Evolutionary conservation across 2,797 vertebrate genomes (phyloP).

Genomic region (Luscinia luscinia): DNA sequence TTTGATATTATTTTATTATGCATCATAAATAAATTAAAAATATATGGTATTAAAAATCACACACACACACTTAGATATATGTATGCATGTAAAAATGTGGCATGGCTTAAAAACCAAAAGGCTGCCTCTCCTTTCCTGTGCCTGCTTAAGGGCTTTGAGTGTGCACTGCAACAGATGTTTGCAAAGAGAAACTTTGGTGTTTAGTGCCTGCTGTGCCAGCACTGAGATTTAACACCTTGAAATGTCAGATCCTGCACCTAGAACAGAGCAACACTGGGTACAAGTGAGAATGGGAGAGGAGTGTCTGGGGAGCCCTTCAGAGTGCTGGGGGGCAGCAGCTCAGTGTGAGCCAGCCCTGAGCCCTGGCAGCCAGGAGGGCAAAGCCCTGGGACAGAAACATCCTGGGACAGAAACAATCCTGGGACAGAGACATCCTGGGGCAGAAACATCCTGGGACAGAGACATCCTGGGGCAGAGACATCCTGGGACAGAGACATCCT

Average conservation of each 20-base stretch:
- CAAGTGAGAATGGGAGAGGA: not conserved
- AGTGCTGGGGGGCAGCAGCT: not conserved
- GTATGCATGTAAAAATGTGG: not conserved
- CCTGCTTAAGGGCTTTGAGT: not conserved
- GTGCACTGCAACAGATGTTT: not conserved
- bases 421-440: too few species aligned
- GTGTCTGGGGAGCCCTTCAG: not conserved
- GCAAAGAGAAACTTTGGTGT: not conserved
- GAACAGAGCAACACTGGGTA: rapidly evolving
- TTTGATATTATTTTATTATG: not conserved
- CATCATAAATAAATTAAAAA: not conserved
- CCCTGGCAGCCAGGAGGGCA: not conserved
- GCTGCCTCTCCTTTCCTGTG: not conserved
- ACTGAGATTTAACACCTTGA: not conserved
- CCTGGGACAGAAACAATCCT: too few species aligned
- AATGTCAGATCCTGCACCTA: not conserved
- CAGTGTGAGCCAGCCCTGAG: not conserved
- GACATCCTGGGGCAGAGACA: too few species aligned
- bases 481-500: too few species aligned
- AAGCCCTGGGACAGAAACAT: not conserved
- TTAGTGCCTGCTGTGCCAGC: not conserved
- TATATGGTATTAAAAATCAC: not conserved
- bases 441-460: too few species aligned
- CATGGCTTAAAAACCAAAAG: not conserved
- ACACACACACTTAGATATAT: not conserved